These are phyloP conservation scores for Hestina assimilis DNA, from an alignment of 1,140 invertebrate genomes.

Conservation along the genomic window DNA sequence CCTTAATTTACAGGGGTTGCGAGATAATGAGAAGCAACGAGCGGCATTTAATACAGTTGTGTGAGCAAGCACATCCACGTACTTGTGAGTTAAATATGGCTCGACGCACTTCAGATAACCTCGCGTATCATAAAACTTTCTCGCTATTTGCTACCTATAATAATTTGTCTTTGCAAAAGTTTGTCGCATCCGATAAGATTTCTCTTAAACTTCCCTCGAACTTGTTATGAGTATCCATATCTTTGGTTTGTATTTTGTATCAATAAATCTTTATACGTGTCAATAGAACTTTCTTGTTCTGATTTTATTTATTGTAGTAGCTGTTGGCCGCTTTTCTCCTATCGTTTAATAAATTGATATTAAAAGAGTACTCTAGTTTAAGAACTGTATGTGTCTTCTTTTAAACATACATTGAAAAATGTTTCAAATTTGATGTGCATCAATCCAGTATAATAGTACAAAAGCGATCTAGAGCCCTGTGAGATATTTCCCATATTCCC, in stretches of 20 bases:
- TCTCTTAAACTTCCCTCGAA: slow-evolving; percentile 26
- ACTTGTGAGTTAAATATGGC: slow-evolving; percentile 44
- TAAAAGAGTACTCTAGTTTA: not conserved
- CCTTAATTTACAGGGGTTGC: slow-evolving; percentile 49
- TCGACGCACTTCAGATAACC: slow-evolving; percentile 56
- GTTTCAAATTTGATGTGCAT: slow-evolving; percentile 47
- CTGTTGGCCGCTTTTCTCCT: not conserved
- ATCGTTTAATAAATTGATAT: not conserved
- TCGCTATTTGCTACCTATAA: slow-evolving; percentile 59
- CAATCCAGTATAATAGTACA: slow-evolving; percentile 66
- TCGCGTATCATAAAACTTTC: slow-evolving; percentile 64
- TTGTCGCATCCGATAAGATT: slow-evolving; percentile 53
- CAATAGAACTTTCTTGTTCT: slow-evolving; percentile 2
- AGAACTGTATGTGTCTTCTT: too few relatives aligned
- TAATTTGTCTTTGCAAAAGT: slow-evolving; percentile 64
- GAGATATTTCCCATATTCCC: slow-evolving; percentile 72
- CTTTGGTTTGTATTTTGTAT: slow-evolving; percentile 15
- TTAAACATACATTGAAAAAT: too few relatives aligned
- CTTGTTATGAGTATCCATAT: slow-evolving; percentile 20
- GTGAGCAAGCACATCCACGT: slow-evolving; percentile 38
- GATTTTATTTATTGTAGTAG: not conserved
- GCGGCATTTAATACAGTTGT: slow-evolving; percentile 53
- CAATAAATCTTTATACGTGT: slow-evolving; percentile 13
- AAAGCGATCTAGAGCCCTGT: slow-evolving; percentile 59
- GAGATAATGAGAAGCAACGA: slow-evolving; percentile 53